These are phyloP conservation scores for Temnopleurus reevesii DNA, from an alignment of 53 echinoderm and acorn worm species.

Conservation along the genomic window DNA sequence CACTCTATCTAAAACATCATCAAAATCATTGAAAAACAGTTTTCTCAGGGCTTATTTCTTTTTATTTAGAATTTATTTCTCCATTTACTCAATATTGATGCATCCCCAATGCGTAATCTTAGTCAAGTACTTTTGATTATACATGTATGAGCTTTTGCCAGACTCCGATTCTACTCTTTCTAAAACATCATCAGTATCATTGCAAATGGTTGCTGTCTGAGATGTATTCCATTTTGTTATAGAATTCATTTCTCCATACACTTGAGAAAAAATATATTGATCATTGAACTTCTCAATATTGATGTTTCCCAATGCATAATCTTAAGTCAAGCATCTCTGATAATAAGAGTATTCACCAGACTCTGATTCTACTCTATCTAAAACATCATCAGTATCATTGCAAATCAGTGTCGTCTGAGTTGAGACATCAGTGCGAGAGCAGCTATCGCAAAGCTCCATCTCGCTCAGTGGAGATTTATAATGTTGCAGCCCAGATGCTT, in stretches of 20 bases:
- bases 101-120: neutral
- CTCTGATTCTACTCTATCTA: neutral
- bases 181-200: neutral
- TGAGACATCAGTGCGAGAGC: neutral
- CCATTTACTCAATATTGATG: too few species aligned
- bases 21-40: too few species aligned
- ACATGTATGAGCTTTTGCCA: neutral
- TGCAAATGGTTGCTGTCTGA: neutral
- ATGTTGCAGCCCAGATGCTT: neutral
- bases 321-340: neutral
- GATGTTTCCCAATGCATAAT: neutral
- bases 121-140: neutral
- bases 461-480: conserved; percentile 9
- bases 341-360: neutral
- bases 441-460: conserved; percentile 1
- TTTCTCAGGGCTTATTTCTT: too few species aligned
- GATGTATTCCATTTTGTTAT: too few species aligned
- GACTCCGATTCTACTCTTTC: neutral
- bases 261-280: too few species aligned
- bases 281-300: neutral
- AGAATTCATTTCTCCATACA: too few species aligned
- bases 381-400: neutral
- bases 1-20: neutral
- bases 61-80: too few species aligned
- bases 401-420: neutral